A percentile compares a stretch with the other conserved stretches of the same genome.
phyloP scores from a whole-genome alignment of 1,140 invertebrate species.

The Heliconius eleuchia region DNA sequence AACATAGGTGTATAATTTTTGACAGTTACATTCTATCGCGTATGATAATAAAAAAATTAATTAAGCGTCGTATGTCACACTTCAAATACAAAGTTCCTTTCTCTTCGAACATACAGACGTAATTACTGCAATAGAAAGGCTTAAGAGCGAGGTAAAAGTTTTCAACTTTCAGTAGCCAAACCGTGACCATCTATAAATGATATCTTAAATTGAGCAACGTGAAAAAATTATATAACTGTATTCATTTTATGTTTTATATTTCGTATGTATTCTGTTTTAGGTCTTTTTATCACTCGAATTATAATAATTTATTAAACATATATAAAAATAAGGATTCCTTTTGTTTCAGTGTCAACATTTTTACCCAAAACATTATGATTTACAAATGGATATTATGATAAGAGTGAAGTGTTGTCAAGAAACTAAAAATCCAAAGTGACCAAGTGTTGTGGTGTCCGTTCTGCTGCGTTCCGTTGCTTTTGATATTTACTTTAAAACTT shows the following conservation, averaged over 20 bases:
- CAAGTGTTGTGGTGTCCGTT: conserved; percentile 75
- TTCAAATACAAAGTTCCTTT: conserved; percentile 23
- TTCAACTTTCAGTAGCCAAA: conserved; percentile 33
- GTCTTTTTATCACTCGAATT: neutral
- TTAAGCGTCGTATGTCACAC: conserved; percentile 3
- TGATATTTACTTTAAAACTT: conserved; percentile 40
- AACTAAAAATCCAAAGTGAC: conserved; percentile 81
- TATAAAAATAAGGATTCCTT: conserved; percentile 37
- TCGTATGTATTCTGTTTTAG: neutral
- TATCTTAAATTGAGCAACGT: conserved; percentile 7
- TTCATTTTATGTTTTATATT: neutral
- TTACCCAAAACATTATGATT: conserved; percentile 81
- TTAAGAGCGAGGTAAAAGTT: conserved; percentile 26
- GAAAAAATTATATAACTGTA: neutral
- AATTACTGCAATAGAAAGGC: conserved; percentile 41
- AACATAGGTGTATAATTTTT: neutral
- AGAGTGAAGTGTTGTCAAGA: conserved; percentile 81
- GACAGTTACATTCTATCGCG: neutral
- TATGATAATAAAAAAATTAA: neutral
- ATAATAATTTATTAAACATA: neutral
- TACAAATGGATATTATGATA: conserved; percentile 82
- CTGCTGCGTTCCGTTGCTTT: conserved; percentile 69
- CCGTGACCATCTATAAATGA: conserved; percentile 14
- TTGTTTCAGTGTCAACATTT: conserved; percentile 81
- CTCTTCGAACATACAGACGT: conserved; percentile 19